phyloP scores from a whole-genome alignment of 2,888 invertebrate genomes.

The Nesidiocoris tenuis region DNA sequence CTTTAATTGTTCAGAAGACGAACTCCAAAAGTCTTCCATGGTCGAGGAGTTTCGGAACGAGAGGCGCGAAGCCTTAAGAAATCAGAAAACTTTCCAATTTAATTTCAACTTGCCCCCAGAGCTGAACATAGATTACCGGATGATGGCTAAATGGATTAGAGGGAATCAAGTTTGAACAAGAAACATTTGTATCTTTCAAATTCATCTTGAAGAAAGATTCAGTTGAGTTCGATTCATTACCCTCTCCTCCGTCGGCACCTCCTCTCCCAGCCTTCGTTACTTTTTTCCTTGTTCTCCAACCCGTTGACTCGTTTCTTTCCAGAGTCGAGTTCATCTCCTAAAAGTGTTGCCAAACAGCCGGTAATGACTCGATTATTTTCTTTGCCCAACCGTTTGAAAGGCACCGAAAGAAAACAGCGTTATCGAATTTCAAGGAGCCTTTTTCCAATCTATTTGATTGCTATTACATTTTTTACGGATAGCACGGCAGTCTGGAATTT shows the following conservation, averaged over 20 bases:
- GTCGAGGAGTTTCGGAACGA: neutral
- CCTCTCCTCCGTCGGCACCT: neutral
- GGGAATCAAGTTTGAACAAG: neutral
- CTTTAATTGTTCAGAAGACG: neutral
- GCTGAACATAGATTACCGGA: conserved; percentile 24
- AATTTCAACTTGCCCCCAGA: conserved; percentile 6
- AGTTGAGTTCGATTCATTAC: conserved; percentile 24
- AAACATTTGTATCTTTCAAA: conserved; percentile 10
- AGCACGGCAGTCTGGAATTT: too few relatives aligned
- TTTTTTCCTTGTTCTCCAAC: neutral
- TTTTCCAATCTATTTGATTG: neutral
- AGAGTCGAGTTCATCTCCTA: neutral
- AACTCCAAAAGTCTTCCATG: neutral
- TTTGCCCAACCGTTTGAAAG: neutral
- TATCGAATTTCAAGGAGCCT: neutral
- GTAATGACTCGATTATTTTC: neutral
- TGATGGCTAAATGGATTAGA: conserved; percentile 20
- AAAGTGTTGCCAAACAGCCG: neutral
- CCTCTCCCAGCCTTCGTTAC: too few relatives aligned
- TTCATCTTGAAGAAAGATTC: conserved; percentile 18
- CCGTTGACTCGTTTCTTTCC: neutral
- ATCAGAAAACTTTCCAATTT: conserved; percentile 4
- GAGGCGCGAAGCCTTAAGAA: neutral
- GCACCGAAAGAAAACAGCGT: neutral
- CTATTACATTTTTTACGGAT: neutral